phyloP scores from a whole-genome alignment of 1,140 invertebrate genomes.

The Cepaea nemoralis region DNA sequence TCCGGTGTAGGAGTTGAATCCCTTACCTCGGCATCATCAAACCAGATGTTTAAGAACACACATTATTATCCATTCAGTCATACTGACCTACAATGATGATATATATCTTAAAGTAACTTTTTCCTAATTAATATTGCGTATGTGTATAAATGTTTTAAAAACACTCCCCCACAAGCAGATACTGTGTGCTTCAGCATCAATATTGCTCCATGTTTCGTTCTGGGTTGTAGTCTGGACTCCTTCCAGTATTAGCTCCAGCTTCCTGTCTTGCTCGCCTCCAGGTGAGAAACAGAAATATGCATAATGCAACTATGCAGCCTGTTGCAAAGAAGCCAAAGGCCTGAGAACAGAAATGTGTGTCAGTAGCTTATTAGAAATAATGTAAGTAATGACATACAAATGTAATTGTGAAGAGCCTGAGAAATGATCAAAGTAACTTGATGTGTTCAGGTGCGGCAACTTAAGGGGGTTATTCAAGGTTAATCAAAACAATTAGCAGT shows the following conservation, averaged over 20 bases:
- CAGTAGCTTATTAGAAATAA: neutral
- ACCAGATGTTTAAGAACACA: too few relatives aligned
- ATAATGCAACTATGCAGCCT: conserved; percentile 13
- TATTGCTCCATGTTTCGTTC: conserved; percentile 45
- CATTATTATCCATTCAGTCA: too few relatives aligned
- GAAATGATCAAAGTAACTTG: neutral
- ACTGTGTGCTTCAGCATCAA: too few relatives aligned
- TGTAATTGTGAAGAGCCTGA: neutral
- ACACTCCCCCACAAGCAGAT: too few relatives aligned
- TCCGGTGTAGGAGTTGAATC: too few relatives aligned
- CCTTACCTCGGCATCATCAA: too few relatives aligned
- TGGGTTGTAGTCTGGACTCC: conserved; percentile 38
- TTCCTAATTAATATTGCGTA: too few relatives aligned
- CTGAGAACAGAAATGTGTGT: conserved; percentile 18
- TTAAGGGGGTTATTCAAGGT: too few relatives aligned
- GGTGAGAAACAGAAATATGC: conserved; percentile 33
- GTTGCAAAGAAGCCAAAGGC: conserved; percentile 44
- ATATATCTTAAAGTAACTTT: too few relatives aligned
- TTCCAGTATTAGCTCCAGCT: neutral
- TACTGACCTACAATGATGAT: too few relatives aligned
- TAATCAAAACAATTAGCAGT: too few relatives aligned
- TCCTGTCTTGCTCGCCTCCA: conserved; percentile 25
- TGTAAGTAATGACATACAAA: neutral
- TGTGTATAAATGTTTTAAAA: too few relatives aligned
- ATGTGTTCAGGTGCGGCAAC: neutral